These are phyloP conservation scores for Microplitis demolitor DNA, from an alignment of 1,140 invertebrate species.

Conservation along the genomic window DNA sequence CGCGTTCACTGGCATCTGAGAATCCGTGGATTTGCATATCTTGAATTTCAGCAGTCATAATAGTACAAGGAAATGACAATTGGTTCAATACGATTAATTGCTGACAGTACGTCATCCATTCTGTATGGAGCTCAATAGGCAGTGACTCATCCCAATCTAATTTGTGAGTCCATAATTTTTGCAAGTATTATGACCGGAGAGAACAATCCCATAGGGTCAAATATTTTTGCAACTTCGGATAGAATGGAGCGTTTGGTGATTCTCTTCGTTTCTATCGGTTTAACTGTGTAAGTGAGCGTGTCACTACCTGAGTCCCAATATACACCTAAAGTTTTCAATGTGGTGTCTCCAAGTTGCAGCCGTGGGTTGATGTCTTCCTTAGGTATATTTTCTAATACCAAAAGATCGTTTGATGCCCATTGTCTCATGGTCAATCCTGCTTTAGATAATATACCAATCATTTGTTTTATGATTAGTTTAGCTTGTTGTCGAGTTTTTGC, in stretches of 20 bases:
- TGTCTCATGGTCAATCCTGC: no score
- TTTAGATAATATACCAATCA: no score
- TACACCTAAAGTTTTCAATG: slow-evolving; percentile 40
- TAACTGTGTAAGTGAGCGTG: slow-evolving; percentile 9
- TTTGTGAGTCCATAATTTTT: slow-evolving; percentile 39
- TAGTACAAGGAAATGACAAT: slow-evolving; percentile 24
- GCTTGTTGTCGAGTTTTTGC: background rate
- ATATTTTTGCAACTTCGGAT: slow-evolving; percentile 43
- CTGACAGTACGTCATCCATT: slow-evolving; percentile 30
- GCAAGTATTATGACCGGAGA: slow-evolving; percentile 42
- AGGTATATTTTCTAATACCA: no score
- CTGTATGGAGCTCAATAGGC: slow-evolving; percentile 18
- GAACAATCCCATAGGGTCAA: slow-evolving; percentile 45
- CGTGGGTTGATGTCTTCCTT: no score
- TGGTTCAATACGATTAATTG: slow-evolving; percentile 26
- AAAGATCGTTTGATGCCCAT: no score
- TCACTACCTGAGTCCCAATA: slow-evolving; percentile 39
- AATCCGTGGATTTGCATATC: no score
- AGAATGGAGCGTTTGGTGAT: slow-evolving; percentile 38
- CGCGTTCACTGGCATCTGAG: no score
- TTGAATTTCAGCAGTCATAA: background rate
- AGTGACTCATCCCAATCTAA: slow-evolving; percentile 45
- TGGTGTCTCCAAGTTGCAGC: no score
- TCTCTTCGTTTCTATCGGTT: background rate
- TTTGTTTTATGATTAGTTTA: background rate